phyloP scores from a whole-genome alignment of 1,140 invertebrate genomes.

The Bombus ignitus region DNA sequence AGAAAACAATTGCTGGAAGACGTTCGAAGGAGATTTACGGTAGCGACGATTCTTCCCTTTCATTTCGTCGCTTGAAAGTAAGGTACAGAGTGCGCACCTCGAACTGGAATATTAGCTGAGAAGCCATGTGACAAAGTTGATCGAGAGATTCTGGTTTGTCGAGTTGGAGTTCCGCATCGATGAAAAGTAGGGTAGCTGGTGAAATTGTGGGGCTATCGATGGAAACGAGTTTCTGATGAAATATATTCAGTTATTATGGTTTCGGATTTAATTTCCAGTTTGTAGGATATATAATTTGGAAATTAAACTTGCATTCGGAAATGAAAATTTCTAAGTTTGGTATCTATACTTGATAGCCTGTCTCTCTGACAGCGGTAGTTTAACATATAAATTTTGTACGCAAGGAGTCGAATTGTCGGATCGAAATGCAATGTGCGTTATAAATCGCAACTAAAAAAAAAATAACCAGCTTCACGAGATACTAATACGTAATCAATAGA shows the following conservation, averaged over 20 bases:
- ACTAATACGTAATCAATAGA: no score
- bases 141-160: neutral
- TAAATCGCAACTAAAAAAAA: no score
- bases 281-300: neutral
- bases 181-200: no score
- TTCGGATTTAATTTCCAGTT: neutral
- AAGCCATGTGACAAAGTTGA: neutral
- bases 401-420: no score
- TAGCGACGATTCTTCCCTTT: neutral
- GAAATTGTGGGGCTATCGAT: neutral
- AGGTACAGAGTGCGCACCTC: neutral
- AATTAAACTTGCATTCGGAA: neutral
- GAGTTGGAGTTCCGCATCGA: neutral
- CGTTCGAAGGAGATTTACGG: neutral
- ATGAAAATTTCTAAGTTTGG: neutral
- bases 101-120: conserved; percentile 10
- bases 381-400: no score
- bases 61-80: neutral
- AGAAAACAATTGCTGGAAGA: conserved; percentile 4
- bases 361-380: no score
- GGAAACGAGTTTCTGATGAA: neutral
- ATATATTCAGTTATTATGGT: neutral
- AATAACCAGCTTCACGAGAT: no score
- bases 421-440: no score
- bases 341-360: no score